Base-by-base conservation (phyloP, 2,888 invertebrate genomes). In the Trimorus sp. region DNA sequence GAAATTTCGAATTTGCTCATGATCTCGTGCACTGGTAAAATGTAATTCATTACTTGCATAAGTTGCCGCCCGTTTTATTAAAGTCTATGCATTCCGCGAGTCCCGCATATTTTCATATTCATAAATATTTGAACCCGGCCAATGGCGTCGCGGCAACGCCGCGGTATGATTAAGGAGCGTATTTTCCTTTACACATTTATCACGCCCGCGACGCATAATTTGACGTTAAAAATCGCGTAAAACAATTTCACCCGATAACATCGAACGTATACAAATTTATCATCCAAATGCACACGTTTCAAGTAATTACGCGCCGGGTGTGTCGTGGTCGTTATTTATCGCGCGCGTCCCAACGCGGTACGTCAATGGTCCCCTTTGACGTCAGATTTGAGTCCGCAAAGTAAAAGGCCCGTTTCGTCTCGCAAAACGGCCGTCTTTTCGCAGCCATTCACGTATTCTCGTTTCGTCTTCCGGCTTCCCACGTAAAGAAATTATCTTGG, bases 21-120 rank as follows among this genome's bases (percentile, higher is more conserved):
- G 77, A 81, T 81, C 77, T 81, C 76, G 40, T 4, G 73, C 60
- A 68, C 68, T 56, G 53, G 56, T 68, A 81, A 81, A 81, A 77
- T 81, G 68, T 81, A 81, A 81, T 81, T 81, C 81, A 81, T 81
- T 77, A 81, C 73, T 65, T 73, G 77, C 77, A 66, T 73, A 77
- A 81, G 81, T 76, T 71, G 68, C 60, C 69, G 62, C 69, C 38
- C 49, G 73, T 68, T 77, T 81, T 77, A 81, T 73, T 77, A 81
- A 81, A 77, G 81, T 81, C 77, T 73, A 77, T 73, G 81, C 63
- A 81, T 73, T 81, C 77, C 73, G 77, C 73, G 73, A 81, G 73
- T 58, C 53, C 54, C 71, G 68, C 73, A 81, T 76, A 81, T 77
- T 77, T 81, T 81, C 81, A 81, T 81, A 77, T 77, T 80, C 81